Base-by-base conservation (phyloP, 1,140 invertebrate genomes). In the Acromyrmex heyeri region DNA sequence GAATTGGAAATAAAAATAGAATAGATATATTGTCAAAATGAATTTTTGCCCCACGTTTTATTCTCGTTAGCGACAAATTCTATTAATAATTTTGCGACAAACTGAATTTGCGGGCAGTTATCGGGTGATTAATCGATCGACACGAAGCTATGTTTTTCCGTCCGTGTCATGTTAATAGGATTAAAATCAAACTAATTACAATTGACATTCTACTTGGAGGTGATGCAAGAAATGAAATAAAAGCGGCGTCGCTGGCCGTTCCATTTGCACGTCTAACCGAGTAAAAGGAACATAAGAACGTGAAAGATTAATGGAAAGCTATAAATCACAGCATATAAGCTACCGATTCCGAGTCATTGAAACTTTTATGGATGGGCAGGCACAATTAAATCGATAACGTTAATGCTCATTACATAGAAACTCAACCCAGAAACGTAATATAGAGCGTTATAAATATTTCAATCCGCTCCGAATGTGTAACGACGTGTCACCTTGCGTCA, bases 361-460 rank as follows among this genome's bases (percentile, higher is more conserved):
- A 86, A 88, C 12, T 90, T 88, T 88, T 67, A 90, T 67, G 21
- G 53, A 73, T 59, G 57, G 50, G 34, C 48, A 53, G 48, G 24
- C 79, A 57, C 69, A 78, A 87, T 87, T 78, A 69, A 85, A 90
- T 90, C 89, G 86, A 90, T 86, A 86, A 57, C 44, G 50, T 57
- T 77, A 82, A 86, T 86, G 70, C 73, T 85, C 78, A 75, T 79
- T 57, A 76, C 77, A 18, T 48, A 81, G 69, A 77, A 83, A 79
- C 83, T 62, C 48, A 53, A 70, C 73, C 67, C 73, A 48, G 48
- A 59, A 78, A 59, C 53, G 57, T 59, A 79, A 88, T 88, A 77
- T 86, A 86, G 88, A 90, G 44, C 78, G 67, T 76, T 72, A 78
- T 89, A 86, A 89, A 89, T 89, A 89, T 89, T 89, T 89, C 88